Evolutionary conservation across 1,140 invertebrate species (phyloP), one percentile per base, ranked within the genome.

Genomic region (Carposina sasakii): DNA sequence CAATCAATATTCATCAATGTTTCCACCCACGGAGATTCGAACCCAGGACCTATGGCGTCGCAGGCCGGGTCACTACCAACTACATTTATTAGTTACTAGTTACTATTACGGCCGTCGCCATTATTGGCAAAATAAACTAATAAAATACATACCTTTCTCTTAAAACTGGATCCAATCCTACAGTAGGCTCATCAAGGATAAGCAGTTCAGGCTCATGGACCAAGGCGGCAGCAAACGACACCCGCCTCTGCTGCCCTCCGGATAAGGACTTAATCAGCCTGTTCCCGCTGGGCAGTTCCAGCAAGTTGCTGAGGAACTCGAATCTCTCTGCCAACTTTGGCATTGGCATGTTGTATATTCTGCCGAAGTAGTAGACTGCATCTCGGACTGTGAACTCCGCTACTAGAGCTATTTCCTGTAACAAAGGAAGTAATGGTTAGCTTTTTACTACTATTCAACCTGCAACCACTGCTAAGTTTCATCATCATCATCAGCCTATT

Each of bases 171-270:
- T 98, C 96, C 22, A 98, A 86, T 5, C 96, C 96, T 9, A 97
- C 96, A 0, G 96, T 98, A 0, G 96, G 96, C 77, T 98, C 96
- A 73, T 98, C 96, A 41, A 98, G 82, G 42, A 98, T 95, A 0
- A 98, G 78, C 0, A 98, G 78, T 72, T 96, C 91, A 0, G 96
- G 95, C 57, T 93, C 91, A 60, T 98, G 95, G 0, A 98, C 88
- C 56, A 98, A 76, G 0, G 95, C 93, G 5, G 91, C 91, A 2
- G 95, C 95, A 39, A 98, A 91, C 0, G 94, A 96, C 0, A 96
- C 90, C 48, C 96, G 85, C 47, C 96, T 86, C 75, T 96, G 93
- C 76, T 98, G 94, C 0, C 96, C 96, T 8, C 96, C 96, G 66
- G 94, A 96, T 63, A 89, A 86, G 30, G 91, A 75, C 55, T 90